These are phyloP conservation scores for Drosophila eugracilis DNA, from an alignment of 1,140 invertebrate species.

Conservation along the genomic window DNA sequence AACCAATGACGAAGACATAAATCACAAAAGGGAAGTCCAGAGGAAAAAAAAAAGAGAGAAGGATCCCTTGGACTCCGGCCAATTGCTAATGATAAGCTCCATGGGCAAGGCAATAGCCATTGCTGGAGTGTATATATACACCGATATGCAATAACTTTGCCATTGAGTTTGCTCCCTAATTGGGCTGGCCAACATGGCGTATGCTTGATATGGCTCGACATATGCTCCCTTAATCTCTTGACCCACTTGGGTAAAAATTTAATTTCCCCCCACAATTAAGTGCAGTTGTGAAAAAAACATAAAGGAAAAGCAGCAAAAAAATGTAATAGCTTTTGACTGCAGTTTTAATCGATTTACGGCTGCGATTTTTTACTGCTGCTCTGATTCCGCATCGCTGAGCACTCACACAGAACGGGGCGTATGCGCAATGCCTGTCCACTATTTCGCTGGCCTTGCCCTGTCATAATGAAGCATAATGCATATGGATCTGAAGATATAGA, in stretches of 20 bases:
- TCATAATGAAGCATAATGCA: constrained; percentile 54
- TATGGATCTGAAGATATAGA: constrained; percentile 39
- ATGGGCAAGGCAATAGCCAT: constrained; percentile 8
- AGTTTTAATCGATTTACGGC: constrained; percentile 38
- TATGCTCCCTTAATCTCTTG: constrained; percentile 45
- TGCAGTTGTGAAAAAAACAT: constrained; percentile 10
- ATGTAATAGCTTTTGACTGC: constrained; percentile 22
- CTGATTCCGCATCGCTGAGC: constrained; percentile 19
- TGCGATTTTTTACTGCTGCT: constrained; percentile 1
- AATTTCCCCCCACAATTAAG: constrained; percentile 39
- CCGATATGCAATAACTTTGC: too few species aligned
- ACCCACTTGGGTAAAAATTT: constrained; percentile 42
- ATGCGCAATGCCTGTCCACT: constrained; percentile 19
- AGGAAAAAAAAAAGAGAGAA: neutral
- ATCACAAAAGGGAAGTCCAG: constrained; percentile 25
- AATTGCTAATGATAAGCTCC: constrained; percentile 43
- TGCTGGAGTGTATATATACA: constrained; percentile 20
- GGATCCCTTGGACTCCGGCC: constrained; percentile 17
- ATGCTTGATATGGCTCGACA: constrained; percentile 22
- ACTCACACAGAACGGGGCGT: constrained; percentile 11
- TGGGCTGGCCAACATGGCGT: constrained; percentile 34
- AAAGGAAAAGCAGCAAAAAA: neutral
- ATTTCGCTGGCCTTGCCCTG: constrained; percentile 30
- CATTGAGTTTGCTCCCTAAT: constrained; percentile 28
- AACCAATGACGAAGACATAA: constrained; percentile 38